Evolutionary conservation across 2,797 vertebrate species (phyloP), one percentile per base, ranked within the genome.

Genomic region (Sebastes taczanowskii): DNA sequence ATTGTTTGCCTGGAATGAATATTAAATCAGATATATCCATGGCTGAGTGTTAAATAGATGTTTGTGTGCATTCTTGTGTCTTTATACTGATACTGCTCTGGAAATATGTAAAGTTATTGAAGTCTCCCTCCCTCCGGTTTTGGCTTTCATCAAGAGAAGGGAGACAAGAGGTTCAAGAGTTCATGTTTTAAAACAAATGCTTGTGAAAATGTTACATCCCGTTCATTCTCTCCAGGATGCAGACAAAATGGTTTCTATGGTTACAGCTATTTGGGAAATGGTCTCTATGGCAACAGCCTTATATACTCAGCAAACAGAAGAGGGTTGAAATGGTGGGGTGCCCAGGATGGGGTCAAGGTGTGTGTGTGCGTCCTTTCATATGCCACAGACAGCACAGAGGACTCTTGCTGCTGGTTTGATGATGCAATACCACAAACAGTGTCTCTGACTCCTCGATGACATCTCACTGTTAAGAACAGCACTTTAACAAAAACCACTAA

Each of bases 281-380:
- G 86, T 95, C 85, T 91, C 94, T 88, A 92, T 94, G 86, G 92
- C 89, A 94, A 95, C 94, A 91, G 77, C 78, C 79, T 87, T 76
- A 89, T 89, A 85, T 70, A 81, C 74, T 81, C 77, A 69, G 68
- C 69, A 68, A 90, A 74, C 59, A 84, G 29, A 88, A 59, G 66
- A 77, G 74, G 78, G 65, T 71, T 71, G 34, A 86, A 83, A 82
- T 42, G 73, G 65, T 63, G 30, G 73, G 75, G 64, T 72, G 60
- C 71, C 11, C 22, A 23, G 5, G 42, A 66, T 83, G 74, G 53
- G 71, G 49, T 84, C 52, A 74, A 27, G 62, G 74, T 76, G 42
- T 66, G 22, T 78, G 46, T 56, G 11, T 65, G 56, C 4, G 64
- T 58, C 62, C 23, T 73, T 68, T 81, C 9, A 83, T 67, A 70